Evolutionary conservation across 2,797 vertebrate species (phyloP), one percentile per base, ranked within the genome.

Genomic region (Chrysocyon brachyurus): DNA sequence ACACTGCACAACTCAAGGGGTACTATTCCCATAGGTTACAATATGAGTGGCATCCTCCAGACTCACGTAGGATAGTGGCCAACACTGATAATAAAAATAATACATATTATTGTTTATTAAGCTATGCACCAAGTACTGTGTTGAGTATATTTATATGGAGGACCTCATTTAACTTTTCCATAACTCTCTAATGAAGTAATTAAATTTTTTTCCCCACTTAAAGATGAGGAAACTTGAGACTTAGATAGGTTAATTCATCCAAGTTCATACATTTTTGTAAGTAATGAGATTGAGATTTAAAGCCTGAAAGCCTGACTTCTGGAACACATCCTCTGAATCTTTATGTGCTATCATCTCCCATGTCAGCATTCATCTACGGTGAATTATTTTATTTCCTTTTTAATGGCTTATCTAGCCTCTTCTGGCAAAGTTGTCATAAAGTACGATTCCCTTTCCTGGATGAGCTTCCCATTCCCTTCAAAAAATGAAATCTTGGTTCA

Each of bases 121-220:
- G 40, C 63, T 81, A 2, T 31, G 12, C 66, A 19, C 12, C 5
- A 33, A 77, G 28, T 1, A 81, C 90, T 70, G 0, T 22, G 5
- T 40, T 63, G 56, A 89, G 21, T 40, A 54, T 64, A 77, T 94
- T 93, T 93, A 54, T 31, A 66, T 57, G 61, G 83, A 68, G 4
- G 84, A 63, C 70, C 68, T 85, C 68, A 40, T 36, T 85, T 68
- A 92, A 87, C 59, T 26, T 46, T 90, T 56, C 84, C n/a, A 40
- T 68, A 87, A 82, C 54, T 87, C 61, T 68, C 59, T 75, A 61
- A 82, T 33, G n/a, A 46, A 56, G 19, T 70, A 77, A 78, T 87
- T 77, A 49, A 78, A 56, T 75, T 73, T 96, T 88, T 77, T 81
- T 72, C 57, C 17, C 46, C 28, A n/a, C 70, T 91, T 92, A 90